Evolutionary conservation across 1,140 invertebrate genomes (phyloP), one percentile per base, ranked within the genome.

Genomic region (Solen grandis): DNA sequence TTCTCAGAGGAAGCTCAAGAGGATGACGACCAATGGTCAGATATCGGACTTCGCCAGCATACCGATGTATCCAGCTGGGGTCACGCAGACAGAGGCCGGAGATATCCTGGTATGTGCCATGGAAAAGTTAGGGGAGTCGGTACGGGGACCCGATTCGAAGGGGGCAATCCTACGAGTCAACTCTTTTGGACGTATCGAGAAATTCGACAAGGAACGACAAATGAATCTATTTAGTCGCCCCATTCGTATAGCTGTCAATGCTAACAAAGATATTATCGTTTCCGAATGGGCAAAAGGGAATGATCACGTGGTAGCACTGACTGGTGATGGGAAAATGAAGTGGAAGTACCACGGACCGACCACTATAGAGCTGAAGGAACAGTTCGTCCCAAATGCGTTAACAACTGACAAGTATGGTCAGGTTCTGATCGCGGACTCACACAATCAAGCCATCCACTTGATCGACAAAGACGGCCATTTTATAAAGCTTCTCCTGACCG

Each of bases 241-340:
- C 8, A 73, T 80, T 19, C 41, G 77, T n/a, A 52, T 79, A 33
- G 57, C 76, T 8, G 57, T 70, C 19, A 79, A 79, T 29, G 68
- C 59, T 10, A 80, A 80, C 33, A 72, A 72, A 33, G 77, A 80
- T 33, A 80, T 80, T 5, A 65, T 72, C 25, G 66, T 80, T 5
- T 80, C 77, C 4, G 77, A 80, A 38, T 72, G 68, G 77, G 77
- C 68, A 16, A 80, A 80, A 38, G 66, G 66, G 22, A 72, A 80
- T 29, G 68, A 80, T 22, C 77, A 80, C 31, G 77, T 80, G 25
- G 77, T 80, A 8, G 69, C 69, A 5, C n/a, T 73, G 22, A 70
- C 66, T 8, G 36, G 22, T 3, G 68, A 72, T 31, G 77, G 77
- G 14, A 80, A 80, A 35, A 73, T 72, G 55, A 80, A 80, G 65